Base-by-base conservation (phyloP, 2,888 invertebrate genomes). In the Campoplex nolae region DNA sequence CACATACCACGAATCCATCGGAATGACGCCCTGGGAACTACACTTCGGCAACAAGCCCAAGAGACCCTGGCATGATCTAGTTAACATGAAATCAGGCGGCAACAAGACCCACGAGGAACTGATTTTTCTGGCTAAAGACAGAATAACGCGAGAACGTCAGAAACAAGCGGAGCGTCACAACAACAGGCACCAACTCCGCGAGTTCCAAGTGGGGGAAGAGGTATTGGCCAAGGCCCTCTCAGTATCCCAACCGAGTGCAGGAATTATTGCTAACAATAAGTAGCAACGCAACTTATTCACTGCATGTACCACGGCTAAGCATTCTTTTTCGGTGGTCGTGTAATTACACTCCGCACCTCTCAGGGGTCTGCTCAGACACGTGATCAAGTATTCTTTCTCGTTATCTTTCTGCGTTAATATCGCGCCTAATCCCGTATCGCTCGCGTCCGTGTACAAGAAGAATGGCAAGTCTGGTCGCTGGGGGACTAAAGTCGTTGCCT, bases 371-470 rank as follows among this genome's bases (percentile, higher is more conserved):
- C 87, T 88, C 13, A 79, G 76, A 13, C 73, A 87, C 4, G 83
- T 68, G 1, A 88, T 87, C 11, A 85, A 54, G 0, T 54, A 51
- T 58, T 88, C 78, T 11, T 2, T 3, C 1, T 56, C 83, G 13
- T 78, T 84, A 6, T 23, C 28, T n/a, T 7, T n/a, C 28, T 88
- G 82, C 0, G 81, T 83, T 6, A 88, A 45, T 9, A 87, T 83
- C 0, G 80, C 80, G 13, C 87, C 87, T 11, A 86, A 13, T 0
- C 70, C 83, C 1, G 54, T 56, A 28, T 65, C 67, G 54, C 83
- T 88, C 6, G 76, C 85, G 38, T 88, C 82, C 1, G 81, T 81
- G 23, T 86, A 86, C 4, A 88, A 16, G 2, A 65, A 23, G 56
- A 81, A 84, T 2, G 71, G 65, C 11, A 67, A 1, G 84, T 88